A percentile compares a stretch with the other conserved stretches of the same genome.
phyloP scores from a whole-genome alignment of 2,888 invertebrate species.

The Eupithecia centaureata region DNA sequence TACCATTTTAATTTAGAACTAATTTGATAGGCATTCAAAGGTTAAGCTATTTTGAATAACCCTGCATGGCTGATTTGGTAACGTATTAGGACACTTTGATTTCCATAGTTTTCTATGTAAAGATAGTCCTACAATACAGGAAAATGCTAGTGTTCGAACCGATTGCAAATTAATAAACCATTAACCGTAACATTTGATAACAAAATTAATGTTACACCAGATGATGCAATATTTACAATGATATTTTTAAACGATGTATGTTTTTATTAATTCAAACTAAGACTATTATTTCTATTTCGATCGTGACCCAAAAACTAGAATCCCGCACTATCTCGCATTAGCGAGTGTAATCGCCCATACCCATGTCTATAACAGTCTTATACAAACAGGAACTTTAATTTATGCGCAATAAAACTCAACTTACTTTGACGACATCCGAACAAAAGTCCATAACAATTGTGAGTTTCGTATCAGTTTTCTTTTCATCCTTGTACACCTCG shows the following conservation, averaged over 20 bases:
- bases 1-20: slow-evolving; percentile 1
- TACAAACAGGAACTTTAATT: slow-evolving; percentile 15
- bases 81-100: not conserved
- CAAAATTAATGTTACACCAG: not conserved
- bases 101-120: not conserved
- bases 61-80: not conserved
- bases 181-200: not conserved
- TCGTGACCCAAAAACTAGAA: slow-evolving; percentile 13
- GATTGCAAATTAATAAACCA: not conserved
- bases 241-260: slow-evolving; percentile 14
- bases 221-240: slow-evolving; percentile 1
- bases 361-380: slow-evolving; percentile 3
- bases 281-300: slow-evolving; percentile 15
- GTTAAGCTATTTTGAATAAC: not conserved
- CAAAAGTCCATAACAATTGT: slow-evolving; percentile 97
- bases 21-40: not conserved
- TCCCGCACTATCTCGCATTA: slow-evolving; percentile 4
- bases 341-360: slow-evolving; percentile 10
- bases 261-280: slow-evolving; percentile 15
- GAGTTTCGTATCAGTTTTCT: slow-evolving; percentile 94
- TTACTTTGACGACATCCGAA: slow-evolving; percentile 92
- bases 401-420: slow-evolving; percentile 36
- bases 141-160: not conserved
- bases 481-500: slow-evolving; percentile 96
- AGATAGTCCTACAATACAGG: not conserved